Percentiles rank a stretch among this genome's conserved stretches.
Conservation (phyloP, 1,140 invertebrate genomes). For the Mylabris phalerata region DNA sequence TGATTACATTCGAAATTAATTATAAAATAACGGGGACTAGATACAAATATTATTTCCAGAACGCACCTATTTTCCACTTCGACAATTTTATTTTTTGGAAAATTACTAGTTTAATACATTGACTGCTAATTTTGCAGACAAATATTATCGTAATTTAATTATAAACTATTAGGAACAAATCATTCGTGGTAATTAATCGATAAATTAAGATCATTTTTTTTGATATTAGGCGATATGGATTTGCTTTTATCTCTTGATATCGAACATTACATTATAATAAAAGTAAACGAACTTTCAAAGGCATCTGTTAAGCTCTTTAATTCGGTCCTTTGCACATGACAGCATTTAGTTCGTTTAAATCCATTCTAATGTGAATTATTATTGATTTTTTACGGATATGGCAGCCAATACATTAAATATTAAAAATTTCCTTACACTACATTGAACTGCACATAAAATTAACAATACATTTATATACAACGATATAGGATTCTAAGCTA, state of each 20-base stretch:
- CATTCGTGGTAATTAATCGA: not conserved
- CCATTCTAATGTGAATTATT: not conserved
- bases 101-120: slow-evolving; percentile 7
- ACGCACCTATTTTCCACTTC: slow-evolving; percentile 1
- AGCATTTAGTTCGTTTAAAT: slow-evolving; percentile 1
- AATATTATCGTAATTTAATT: slow-evolving; percentile 2
- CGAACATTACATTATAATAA: too few relatives aligned
- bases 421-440: not conserved
- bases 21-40: slow-evolving; percentile 1
- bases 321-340: not conserved
- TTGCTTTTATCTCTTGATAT: too few relatives aligned
- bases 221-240: too few relatives aligned
- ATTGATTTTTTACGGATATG: slow-evolving; percentile 3
- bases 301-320: too few relatives aligned
- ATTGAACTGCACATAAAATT: slow-evolving; percentile 13
- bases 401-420: slow-evolving; percentile 7
- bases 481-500: slow-evolving; percentile 10
- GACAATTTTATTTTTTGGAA: not conserved
- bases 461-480: slow-evolving; percentile 18
- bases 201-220: too few relatives aligned
- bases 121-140: slow-evolving; percentile 5
- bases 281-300: too few relatives aligned
- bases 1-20: not conserved
- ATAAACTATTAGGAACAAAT: slow-evolving; percentile 12
- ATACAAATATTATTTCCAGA: slow-evolving; percentile 10